phyloP scores from a whole-genome alignment of 2,888 invertebrate species.

The Andricus quercusramuli region DNA sequence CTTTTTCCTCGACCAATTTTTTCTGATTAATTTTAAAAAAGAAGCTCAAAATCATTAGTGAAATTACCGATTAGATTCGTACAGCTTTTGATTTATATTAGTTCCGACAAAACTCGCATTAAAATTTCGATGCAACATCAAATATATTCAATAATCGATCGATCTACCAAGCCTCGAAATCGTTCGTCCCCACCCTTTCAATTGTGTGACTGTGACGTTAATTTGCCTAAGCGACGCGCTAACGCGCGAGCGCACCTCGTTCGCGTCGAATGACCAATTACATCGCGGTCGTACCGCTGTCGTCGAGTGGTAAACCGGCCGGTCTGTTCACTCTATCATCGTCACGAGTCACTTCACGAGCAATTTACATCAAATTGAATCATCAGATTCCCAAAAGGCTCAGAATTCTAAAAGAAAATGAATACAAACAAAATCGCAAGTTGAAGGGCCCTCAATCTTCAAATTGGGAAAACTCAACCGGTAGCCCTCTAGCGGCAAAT shows the following conservation, averaged over 20 bases:
- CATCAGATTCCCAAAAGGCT: neutral
- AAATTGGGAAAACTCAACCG: neutral
- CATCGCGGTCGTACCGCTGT: slow-evolving; percentile 38
- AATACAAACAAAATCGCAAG: neutral
- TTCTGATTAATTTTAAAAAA: neutral
- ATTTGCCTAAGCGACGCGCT: slow-evolving; percentile 24
- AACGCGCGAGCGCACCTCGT: slow-evolving; percentile 36
- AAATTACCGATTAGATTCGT: neutral
- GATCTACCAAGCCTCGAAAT: neutral
- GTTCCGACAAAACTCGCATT: neutral
- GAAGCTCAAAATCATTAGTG: neutral
- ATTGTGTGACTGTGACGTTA: slow-evolving; percentile 15
- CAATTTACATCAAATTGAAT: slow-evolving; percentile 24
- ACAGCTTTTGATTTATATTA: neutral
- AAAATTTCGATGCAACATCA: neutral
- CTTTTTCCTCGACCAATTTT: neutral
- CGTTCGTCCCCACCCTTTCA: slow-evolving; percentile 12
- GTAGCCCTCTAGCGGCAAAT: neutral
- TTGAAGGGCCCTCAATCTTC: neutral
- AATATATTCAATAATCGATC: neutral
- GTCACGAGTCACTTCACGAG: slow-evolving; percentile 32
- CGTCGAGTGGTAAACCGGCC: slow-evolving; percentile 30
- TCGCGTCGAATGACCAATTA: slow-evolving; percentile 33
- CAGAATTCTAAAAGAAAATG: neutral
- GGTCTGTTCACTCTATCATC: slow-evolving; percentile 35